Conservation (phyloP, 2,113 vertebrate genomes). For the Cephalophus harveyi region DNA sequence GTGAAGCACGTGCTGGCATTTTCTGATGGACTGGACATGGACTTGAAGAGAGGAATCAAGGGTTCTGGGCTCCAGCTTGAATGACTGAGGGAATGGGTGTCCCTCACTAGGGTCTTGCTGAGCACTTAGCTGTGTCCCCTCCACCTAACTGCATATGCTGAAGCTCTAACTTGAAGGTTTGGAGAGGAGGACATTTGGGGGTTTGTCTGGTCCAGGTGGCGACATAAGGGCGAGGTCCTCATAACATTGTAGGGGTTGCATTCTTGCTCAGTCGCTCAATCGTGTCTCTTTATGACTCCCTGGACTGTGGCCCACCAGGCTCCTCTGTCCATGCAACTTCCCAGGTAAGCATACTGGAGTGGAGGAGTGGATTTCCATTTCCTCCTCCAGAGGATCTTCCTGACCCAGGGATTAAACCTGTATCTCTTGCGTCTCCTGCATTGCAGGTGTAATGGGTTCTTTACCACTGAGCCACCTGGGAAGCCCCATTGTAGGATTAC, state of each 20-base stretch:
- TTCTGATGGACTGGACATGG: not conserved
- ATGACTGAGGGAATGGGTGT: not conserved
- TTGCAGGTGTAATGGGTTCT: not conserved
- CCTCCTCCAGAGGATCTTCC: not conserved
- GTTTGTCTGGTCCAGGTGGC: not conserved
- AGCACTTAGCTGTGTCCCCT: not conserved
- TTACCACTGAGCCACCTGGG: not conserved
- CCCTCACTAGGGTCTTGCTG: not conserved
- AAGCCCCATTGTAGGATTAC: not conserved
- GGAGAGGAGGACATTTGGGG: not conserved
- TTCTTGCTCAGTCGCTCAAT: fast-evolving
- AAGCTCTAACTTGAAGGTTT: not conserved
- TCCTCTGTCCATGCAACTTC: not conserved
- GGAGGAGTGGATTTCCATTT: not conserved
- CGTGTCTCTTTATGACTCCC: not conserved
- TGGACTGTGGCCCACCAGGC: not conserved
- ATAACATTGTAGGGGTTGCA: not conserved
- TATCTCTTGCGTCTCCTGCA: not conserved
- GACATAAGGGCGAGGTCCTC: not conserved
- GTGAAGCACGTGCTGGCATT: not conserved
- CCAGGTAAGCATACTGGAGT: not conserved
- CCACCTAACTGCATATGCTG: not conserved
- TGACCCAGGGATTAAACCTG: not conserved
- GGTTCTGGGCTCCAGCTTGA: fast-evolving
- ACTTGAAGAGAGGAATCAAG: not conserved